A percentile compares a stretch with the other conserved stretches of the same genome.
Conservation (phyloP, 1,140 invertebrate species). For the Cryptotermes secundus region DNA sequence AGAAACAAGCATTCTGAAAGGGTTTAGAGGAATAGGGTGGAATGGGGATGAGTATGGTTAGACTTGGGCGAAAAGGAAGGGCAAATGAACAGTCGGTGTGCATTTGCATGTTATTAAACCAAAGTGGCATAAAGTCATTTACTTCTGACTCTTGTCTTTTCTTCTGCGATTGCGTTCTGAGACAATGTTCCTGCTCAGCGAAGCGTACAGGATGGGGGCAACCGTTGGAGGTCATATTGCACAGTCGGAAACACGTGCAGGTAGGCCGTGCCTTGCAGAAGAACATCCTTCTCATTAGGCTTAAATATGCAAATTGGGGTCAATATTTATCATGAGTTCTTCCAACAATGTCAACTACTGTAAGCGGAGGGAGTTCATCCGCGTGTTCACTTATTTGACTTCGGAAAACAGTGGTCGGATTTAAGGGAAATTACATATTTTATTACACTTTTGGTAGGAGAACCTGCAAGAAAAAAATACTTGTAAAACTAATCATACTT, state of each 20-base stretch:
- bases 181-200: neutral
- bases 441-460: no score
- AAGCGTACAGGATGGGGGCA: neutral
- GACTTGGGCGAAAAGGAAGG: neutral
- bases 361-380: no score
- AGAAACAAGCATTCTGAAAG: neutral
- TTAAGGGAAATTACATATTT: no score
- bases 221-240: neutral
- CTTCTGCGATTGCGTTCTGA: neutral
- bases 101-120: conserved; percentile 4
- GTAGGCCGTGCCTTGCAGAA: no score
- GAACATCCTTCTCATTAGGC: no score
- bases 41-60: neutral
- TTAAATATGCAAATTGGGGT: no score
- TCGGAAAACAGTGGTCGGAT: no score
- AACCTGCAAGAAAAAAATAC: no score
- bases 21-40: neutral
- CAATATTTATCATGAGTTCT: no score
- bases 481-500: no score
- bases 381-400: no score
- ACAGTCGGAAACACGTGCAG: neutral
- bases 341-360: no score
- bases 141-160: conserved; percentile 1
- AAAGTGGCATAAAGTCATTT: neutral
- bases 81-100: neutral